Evolutionary conservation across 2,113 vertebrate species (phyloP), one percentile per base, ranked within the genome.

Genomic region (Tragelaphus strepsiceros): DNA sequence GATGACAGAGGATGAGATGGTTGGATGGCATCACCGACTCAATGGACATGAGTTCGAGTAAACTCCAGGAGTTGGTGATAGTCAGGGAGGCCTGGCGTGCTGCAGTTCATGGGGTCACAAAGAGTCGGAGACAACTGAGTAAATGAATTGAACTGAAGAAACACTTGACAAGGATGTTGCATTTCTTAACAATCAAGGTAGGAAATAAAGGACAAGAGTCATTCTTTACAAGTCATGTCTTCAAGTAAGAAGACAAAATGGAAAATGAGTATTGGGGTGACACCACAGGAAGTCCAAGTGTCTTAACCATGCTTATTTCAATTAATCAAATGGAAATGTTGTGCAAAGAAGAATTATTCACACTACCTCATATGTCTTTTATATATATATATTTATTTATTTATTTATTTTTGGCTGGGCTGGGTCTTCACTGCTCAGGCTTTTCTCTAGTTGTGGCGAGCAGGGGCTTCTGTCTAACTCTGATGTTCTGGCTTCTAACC

Each of bases 61-160:
- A 74, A 74, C 2, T 74, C 67, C 19, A 13, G 67, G 67, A 74
- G 35, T 21, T 74, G 35, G 67, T 74, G 35, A 39, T 74, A 35
- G n/a, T 12, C 35, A 74, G 35, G 67, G 35, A 74, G 19, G 19
- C 35, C 21, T 39, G 67, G 35, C 1, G n/a, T 74, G 67, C 35
- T 39, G 35, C 35, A 13, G n/a, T 39, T 13, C 35, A 74, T 74
- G 22, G 19, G n/a, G 35, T 74, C 10, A 0, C 67, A 13, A 39
- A 71, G 35, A 39, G 19, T 74, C 1, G 0, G 67, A 74, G 10
- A 24, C 0, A 1, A 35, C 17, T 22, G n/a, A 71, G 10, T 0
- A 0, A 71, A 10, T 71, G 67, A 39, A 74, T 19, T 74, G n/a
- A 74, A 74, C n/a, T 74, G 67, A 74, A 74, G 67, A 74, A 74